Conservation (phyloP, 1,140 invertebrate genomes). For the Pteromalus puparum region DNA sequence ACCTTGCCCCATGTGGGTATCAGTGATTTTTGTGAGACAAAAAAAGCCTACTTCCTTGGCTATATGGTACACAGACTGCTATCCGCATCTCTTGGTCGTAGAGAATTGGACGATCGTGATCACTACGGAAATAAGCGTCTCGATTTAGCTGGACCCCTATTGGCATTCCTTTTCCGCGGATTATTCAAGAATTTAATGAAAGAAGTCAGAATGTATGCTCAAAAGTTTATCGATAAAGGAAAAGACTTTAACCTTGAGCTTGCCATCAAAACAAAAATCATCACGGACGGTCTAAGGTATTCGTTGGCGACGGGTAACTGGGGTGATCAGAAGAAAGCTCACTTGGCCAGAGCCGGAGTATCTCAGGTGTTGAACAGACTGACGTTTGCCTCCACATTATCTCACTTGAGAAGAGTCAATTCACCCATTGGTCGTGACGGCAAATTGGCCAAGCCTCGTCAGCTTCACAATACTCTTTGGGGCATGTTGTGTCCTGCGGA, state of each 20-base stretch:
- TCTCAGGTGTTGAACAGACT: constrained; percentile 64
- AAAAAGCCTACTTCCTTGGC: constrained; percentile 97
- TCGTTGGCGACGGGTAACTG: constrained; percentile 64
- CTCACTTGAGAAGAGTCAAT: constrained; percentile 61
- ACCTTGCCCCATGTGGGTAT: constrained; percentile 99
- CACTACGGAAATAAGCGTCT: constrained; percentile 99
- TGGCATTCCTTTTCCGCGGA: constrained; percentile 96
- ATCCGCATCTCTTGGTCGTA: constrained; percentile 93
- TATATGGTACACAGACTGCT: constrained; percentile 98
- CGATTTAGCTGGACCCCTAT: constrained; percentile 95
- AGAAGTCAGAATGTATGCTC: constrained; percentile 97
- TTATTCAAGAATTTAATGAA: constrained; percentile 95
- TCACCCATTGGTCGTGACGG: constrained; percentile 64
- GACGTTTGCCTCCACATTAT: constrained; percentile 62
- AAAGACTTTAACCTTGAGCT: constrained; percentile 63
- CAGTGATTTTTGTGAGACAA: constrained; percentile 98
- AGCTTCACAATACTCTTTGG: constrained; percentile 63
- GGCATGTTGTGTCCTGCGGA: constrained; percentile 65
- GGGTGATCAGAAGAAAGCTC: constrained; percentile 64
- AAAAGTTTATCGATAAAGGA: constrained; percentile 97
- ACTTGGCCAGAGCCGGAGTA: constrained; percentile 61
- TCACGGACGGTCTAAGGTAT: constrained; percentile 62
- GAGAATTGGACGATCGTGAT: constrained; percentile 98
- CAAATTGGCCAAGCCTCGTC: constrained; percentile 64
- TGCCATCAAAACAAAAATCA: constrained; percentile 62